A percentile compares a stretch with the other conserved stretches of the same genome.
Conservation (phyloP, 2,888 invertebrate genomes). For the Apocheima hispidaria region DNA sequence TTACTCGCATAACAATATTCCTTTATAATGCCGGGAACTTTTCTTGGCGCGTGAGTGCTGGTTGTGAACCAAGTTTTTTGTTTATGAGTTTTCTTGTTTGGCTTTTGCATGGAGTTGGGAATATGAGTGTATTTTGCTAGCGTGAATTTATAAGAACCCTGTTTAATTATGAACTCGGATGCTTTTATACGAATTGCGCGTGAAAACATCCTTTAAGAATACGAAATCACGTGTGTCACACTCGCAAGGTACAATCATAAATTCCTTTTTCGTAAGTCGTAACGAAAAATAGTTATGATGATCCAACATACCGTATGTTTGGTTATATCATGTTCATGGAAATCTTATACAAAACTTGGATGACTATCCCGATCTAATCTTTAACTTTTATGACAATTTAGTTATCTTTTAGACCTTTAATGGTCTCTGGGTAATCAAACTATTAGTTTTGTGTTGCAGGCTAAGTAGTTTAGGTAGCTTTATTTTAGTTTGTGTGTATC, state of each 20-base stretch:
- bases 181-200: not conserved
- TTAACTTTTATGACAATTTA: no score
- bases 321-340: not conserved
- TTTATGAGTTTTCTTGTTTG: slow-evolving; percentile 31
- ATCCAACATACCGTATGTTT: no score
- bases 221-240: not conserved
- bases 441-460: no score
- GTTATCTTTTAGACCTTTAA: no score
- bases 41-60: slow-evolving; percentile 27
- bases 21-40: slow-evolving; percentile 35
- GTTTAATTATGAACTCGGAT: slow-evolving; percentile 21
- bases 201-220: slow-evolving; percentile 20
- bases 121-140: slow-evolving; percentile 23
- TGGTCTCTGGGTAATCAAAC: no score
- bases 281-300: no score
- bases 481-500: no score
- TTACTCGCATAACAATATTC: slow-evolving; percentile 47
- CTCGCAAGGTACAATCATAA: not conserved
- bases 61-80: slow-evolving; percentile 26
- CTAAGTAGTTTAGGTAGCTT: no score
- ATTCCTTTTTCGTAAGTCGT: not conserved
- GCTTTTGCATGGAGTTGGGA: slow-evolving; percentile 13
- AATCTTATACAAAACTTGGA: not conserved
- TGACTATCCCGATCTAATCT: no score
- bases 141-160: slow-evolving; percentile 26